These are phyloP conservation scores for Andricus quercusramuli DNA, from an alignment of 2,888 invertebrate species.

Conservation along the genomic window DNA sequence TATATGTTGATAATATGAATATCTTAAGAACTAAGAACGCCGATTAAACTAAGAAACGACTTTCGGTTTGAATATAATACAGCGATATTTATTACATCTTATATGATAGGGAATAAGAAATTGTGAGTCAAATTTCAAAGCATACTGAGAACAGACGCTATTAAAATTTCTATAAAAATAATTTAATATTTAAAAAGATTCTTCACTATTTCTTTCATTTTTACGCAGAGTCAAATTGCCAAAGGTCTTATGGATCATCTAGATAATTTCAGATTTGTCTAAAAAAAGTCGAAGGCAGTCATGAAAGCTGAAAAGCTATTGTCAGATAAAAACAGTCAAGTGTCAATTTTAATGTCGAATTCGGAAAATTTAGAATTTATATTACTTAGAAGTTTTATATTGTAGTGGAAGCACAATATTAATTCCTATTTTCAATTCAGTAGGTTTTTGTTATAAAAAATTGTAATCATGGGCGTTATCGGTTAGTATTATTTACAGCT, in stretches of 20 bases:
- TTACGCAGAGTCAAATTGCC: constrained; percentile 60
- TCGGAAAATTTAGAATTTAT: neutral
- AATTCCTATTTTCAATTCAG: constrained; percentile 17
- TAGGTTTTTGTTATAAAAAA: neutral
- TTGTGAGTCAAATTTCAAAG: constrained; percentile 55
- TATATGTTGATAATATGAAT: neutral
- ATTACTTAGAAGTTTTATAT: neutral
- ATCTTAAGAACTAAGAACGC: constrained; percentile 42
- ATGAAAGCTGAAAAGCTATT: constrained; percentile 47
- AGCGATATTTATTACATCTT: constrained; percentile 57
- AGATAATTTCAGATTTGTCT: constrained; percentile 48
- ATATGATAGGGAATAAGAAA: constrained; percentile 45
- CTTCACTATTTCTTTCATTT: constrained; percentile 44
- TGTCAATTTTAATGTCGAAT: constrained; percentile 18
- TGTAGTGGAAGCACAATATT: neutral
- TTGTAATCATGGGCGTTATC: constrained; percentile 42
- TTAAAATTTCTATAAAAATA: constrained; percentile 67
- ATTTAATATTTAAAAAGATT: constrained; percentile 62
- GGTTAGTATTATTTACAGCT: constrained; percentile 46
- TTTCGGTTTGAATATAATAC: constrained; percentile 51
- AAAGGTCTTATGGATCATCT: constrained; percentile 45
- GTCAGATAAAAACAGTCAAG: constrained; percentile 15
- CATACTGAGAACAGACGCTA: constrained; percentile 59
- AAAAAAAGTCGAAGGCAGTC: constrained; percentile 5
- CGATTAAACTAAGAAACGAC: constrained; percentile 49